A percentile compares a stretch with the other conserved stretches of the same genome.
These are phyloP conservation scores for Chelidonichthys spinosus DNA, from an alignment of 2,797 vertebrate species.

Conservation along the genomic window DNA sequence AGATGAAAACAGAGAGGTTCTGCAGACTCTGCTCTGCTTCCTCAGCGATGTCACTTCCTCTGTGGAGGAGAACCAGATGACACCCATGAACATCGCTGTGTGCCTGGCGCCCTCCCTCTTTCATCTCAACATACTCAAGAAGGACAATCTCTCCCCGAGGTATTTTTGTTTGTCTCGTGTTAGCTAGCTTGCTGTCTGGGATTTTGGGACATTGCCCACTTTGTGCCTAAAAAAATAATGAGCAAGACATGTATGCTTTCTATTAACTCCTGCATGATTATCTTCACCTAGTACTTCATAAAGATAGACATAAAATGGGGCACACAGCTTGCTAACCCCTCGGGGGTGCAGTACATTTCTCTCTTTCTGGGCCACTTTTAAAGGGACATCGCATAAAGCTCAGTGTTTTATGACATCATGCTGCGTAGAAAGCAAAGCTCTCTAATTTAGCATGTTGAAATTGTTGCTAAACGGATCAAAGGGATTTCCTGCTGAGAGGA, in stretches of 20 bases:
- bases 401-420: constrained; percentile 73
- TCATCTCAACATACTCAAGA: constrained; percentile 96
- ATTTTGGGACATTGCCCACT: constrained; percentile 6
- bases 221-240: constrained; percentile 28
- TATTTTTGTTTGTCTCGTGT: constrained; percentile 57
- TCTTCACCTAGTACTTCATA: constrained; percentile 56
- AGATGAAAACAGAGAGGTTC: constrained; percentile 94
- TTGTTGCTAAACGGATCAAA: constrained; percentile 68
- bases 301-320: constrained; percentile 56
- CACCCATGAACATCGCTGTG: constrained; percentile 97
- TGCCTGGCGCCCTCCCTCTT: constrained; percentile 98
- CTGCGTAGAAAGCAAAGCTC: constrained; percentile 72
- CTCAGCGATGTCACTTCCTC: constrained; percentile 92
- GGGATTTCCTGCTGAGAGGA: constrained; percentile 54
- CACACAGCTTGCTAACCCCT: constrained; percentile 51
- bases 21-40: constrained; percentile 96
- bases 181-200: constrained; percentile 10
- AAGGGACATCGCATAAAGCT: constrained; percentile 55
- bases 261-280: constrained; percentile 59
- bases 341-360: constrained; percentile 46
- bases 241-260: constrained; percentile 32
- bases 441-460: constrained; percentile 73
- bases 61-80: constrained; percentile 99
- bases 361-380: constrained; percentile 53
- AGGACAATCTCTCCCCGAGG: constrained; percentile 93